Conservation (phyloP, 1,140 invertebrate species). For the Telenomus remus region DNA sequence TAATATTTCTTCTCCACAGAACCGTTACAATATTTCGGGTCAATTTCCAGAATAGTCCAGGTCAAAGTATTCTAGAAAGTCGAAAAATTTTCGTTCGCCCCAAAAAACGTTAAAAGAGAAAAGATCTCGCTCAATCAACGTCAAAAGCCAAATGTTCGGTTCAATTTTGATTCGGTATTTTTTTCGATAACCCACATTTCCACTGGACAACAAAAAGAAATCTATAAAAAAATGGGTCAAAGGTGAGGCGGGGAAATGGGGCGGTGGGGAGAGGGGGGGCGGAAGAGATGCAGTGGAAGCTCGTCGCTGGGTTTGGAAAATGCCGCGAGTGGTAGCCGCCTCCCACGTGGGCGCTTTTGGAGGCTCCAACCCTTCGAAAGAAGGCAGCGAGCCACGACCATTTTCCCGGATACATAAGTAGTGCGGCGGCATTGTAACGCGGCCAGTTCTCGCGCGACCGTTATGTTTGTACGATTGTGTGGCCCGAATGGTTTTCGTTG, state of each 20-base stretch:
- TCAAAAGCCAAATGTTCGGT: no score
- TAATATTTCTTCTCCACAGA: no score
- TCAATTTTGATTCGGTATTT: no score
- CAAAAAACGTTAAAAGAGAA: no score
- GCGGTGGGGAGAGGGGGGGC: conserved; percentile 6
- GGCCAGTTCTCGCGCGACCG: conserved; percentile 49
- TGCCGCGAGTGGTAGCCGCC: conserved; percentile 23
- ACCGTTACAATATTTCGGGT: no score
- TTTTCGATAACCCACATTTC: conserved; percentile 24
- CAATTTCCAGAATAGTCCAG: no score
- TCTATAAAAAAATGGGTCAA: conserved; percentile 74
- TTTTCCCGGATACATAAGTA: conserved; percentile 55
- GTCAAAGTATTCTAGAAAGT: no score
- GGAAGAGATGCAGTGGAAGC: conserved; percentile 17
- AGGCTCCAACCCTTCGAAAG: conserved; percentile 39
- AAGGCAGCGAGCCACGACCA: conserved; percentile 35
- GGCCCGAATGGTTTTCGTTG: conserved; percentile 5
- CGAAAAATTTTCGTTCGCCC: no score
- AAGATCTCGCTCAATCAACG: no score
- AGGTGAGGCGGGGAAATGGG: conserved; percentile 41
- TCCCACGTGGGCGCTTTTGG: conserved; percentile 30
- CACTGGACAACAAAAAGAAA: conserved; percentile 43
- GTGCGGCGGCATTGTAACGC: conserved; percentile 48
- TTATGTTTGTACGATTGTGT: conserved; percentile 52
- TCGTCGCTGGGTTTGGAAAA: conserved; percentile 21